Evolutionary conservation across 2,888 invertebrate species (phyloP), one percentile per base, ranked within the genome.

Genomic region (Ophion obscuratus): DNA sequence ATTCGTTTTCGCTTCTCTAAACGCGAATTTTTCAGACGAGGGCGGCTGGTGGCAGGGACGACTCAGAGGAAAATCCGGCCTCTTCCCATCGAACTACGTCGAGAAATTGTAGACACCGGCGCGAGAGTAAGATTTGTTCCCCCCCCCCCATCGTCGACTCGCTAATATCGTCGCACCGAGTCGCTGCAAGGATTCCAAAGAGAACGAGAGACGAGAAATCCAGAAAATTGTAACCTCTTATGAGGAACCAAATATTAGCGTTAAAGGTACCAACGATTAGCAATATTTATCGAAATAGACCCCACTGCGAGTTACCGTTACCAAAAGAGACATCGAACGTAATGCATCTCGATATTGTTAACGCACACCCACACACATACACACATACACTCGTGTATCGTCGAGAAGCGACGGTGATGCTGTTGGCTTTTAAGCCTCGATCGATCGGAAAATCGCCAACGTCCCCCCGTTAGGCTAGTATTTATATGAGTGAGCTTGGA

Each of bases 41-140:
- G 95, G 95, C 24, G 96, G 96, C n/a, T 96, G 96, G 96, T 96
- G 96, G 96, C 94, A 94, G 64, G 96, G 96, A 62, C 94, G 94
- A 89, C 89, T 96, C 27, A 93, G 94, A 78, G 95, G 95, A 5
- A 95, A 95, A 88, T 95, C 95, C 84, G 96, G 96, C 9, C 94
- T 96, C 6, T 96, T 96, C 88, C 96, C 96, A 1, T 95, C 95
- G 53, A 96, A 96, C 92, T 96, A 96, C 90, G 95, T 96, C n/a
- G 93, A 94, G 83, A 94, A 93, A 89, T 83, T 94, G 53, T 93
- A 89, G 90, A 81, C 44, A 61, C 24, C 20, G n/a, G 2, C 2
- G 9, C 10, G 20, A 53, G 7, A 59, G 27, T 24, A n/a, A 36
- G 53, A 44, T 3, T 24, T 17, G 36, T 4, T 0, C 4, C 4